These are phyloP conservation scores for Cassiopea xamachana DNA, from an alignment of 30 jellyfish, hydroid and myxozoan species.

Conservation along the genomic window DNA sequence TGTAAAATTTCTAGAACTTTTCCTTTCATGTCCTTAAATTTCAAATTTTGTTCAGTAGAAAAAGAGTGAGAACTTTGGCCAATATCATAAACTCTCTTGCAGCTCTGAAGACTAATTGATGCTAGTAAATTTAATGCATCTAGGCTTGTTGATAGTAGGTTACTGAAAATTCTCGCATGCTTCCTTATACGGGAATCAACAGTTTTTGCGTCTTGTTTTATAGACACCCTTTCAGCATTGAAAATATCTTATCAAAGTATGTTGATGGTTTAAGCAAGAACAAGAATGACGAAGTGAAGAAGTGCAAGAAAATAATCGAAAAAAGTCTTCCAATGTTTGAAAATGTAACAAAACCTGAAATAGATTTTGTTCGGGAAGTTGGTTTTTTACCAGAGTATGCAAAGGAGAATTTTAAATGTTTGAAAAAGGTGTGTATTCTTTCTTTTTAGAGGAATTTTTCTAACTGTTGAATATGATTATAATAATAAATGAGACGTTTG, in stretches of 20 bases:
- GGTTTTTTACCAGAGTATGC: conserved; percentile 46
- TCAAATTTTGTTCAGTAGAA: too few species aligned
- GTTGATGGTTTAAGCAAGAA: conserved; percentile 38
- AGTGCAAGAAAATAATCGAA: conserved; percentile 66
- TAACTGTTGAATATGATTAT: too few species aligned
- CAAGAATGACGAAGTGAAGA: conserved; percentile 46
- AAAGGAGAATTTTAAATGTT: conserved; percentile 20
- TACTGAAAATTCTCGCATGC: not conserved
- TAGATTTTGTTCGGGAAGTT: conserved; percentile 71
- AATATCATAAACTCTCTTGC: not conserved
- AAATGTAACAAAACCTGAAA: conserved; percentile 52
- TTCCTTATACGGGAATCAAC: not conserved
- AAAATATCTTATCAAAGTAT: conserved; percentile 30
- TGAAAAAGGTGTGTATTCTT: conserved; percentile 32
- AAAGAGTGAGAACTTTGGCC: not conserved
- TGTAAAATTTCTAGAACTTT: too few species aligned
- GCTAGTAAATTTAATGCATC: too few species aligned
- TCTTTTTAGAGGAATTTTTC: not conserved
- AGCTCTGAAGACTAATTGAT: too few species aligned
- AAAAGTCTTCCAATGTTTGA: conserved; percentile 62
- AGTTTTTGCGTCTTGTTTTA: not conserved
- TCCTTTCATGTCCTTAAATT: too few species aligned
- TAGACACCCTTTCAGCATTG: conserved; percentile 43
- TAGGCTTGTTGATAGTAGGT: not conserved
- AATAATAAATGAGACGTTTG: too few species aligned